A percentile compares a stretch with the other conserved stretches of the same genome.
These are phyloP conservation scores for Lamproptera curius DNA, from an alignment of 2,888 invertebrate species.

Conservation along the genomic window DNA sequence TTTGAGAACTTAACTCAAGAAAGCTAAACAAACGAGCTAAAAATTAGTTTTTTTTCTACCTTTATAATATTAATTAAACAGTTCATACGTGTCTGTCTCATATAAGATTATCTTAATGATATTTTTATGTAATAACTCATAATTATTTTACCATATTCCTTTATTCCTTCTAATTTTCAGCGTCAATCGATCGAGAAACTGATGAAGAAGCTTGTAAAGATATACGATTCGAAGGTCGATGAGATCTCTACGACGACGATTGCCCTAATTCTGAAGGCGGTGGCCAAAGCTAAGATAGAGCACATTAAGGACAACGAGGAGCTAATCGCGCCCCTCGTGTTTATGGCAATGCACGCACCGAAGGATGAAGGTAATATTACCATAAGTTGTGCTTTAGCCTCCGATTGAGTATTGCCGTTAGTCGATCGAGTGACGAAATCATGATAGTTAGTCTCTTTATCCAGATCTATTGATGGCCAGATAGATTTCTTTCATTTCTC, in stretches of 20 bases:
- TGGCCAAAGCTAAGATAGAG: constrained; percentile 90
- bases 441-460: too few species aligned
- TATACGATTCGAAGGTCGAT: constrained; percentile 80
- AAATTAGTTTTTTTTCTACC: too few species aligned
- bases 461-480: too few species aligned
- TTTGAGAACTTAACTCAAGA: too few species aligned
- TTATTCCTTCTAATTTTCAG: constrained; percentile 37
- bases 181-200: constrained; percentile 76
- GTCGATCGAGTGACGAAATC: too few species aligned
- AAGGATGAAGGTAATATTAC: constrained; percentile 76
- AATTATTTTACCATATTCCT: too few species aligned
- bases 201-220: constrained; percentile 73
- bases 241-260: constrained; percentile 86
- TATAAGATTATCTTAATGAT: too few species aligned
- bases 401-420: background rate
- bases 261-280: constrained; percentile 86
- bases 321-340: constrained; percentile 88
- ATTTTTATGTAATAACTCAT: too few species aligned
- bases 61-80: too few species aligned
- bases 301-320: constrained; percentile 87
- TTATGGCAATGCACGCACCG: constrained; percentile 93
- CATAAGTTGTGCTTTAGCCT: background rate
- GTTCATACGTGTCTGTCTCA: too few species aligned
- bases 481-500: too few species aligned
- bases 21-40: too few species aligned